Conservation (phyloP, 2,797 vertebrate genomes). For the Sebastes trivittatus region DNA sequence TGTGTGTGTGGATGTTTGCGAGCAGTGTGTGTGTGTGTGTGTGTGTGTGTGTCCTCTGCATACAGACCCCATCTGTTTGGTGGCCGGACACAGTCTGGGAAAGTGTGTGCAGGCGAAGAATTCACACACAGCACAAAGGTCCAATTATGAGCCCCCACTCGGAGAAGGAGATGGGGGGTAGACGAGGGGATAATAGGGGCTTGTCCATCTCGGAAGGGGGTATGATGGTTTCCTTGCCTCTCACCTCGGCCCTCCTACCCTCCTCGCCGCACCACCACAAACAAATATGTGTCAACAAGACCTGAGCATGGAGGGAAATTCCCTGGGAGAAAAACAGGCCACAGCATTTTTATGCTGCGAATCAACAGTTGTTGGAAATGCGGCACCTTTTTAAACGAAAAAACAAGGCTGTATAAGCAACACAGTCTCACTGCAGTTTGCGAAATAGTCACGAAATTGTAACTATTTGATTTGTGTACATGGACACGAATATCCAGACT, state of each 20-base stretch:
- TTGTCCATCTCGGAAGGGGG: slow-evolving; percentile 80
- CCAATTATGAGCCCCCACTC: slow-evolving; percentile 84
- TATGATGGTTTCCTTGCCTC: slow-evolving; percentile 76
- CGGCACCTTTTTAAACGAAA: not conserved
- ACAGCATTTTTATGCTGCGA: not conserved
- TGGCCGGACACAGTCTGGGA: slow-evolving; percentile 82
- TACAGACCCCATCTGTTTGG: slow-evolving; percentile 88
- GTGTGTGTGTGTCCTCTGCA: slow-evolving; percentile 78
- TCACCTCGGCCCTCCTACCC: slow-evolving; percentile 65
- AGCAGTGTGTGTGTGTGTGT: slow-evolving; percentile 73
- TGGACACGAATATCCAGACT: rapidly evolving
- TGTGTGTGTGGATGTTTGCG: slow-evolving; percentile 18
- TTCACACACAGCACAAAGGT: slow-evolving; percentile 85
- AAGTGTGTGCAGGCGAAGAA: slow-evolving; percentile 80
- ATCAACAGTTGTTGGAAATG: not conserved
- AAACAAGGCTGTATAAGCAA: not conserved
- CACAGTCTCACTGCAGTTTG: not conserved
- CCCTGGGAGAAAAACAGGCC: slow-evolving; percentile 44
- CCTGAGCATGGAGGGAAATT: slow-evolving; percentile 46
- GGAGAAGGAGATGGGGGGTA: slow-evolving; percentile 59
- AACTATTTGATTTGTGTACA: not conserved
- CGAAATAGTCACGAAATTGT: no score
- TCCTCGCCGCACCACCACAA: slow-evolving; percentile 58
- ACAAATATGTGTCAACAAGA: slow-evolving; percentile 71
- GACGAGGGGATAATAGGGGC: slow-evolving; percentile 76